phyloP scores from a whole-genome alignment of 2,888 invertebrate genomes.

The Athalia rosae region DNA sequence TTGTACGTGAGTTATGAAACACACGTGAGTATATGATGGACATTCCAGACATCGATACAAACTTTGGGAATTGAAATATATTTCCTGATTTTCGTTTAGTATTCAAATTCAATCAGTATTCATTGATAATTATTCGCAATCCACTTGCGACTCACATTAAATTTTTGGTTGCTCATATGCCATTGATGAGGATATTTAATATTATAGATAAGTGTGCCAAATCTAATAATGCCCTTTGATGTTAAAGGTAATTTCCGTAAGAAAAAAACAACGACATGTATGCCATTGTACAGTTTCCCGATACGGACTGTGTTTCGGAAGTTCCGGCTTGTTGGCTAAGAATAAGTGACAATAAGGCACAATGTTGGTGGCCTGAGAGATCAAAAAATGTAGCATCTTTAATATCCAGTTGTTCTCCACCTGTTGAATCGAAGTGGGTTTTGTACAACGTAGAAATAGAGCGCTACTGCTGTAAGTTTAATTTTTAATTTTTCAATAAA shows the following conservation, averaged over 20 bases:
- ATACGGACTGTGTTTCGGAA: background rate
- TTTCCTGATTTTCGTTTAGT: slow-evolving; percentile 3
- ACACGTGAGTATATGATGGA: slow-evolving; percentile 8
- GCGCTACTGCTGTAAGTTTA: too few species aligned
- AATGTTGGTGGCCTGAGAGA: background rate
- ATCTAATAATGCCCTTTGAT: background rate
- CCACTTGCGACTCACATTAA: slow-evolving; percentile 4
- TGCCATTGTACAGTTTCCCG: background rate
- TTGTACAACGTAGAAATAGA: too few species aligned
- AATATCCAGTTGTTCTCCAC: too few species aligned
- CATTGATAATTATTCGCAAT: slow-evolving; percentile 4
- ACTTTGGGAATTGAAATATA: background rate
- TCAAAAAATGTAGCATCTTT: background rate
- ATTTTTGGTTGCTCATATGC: slow-evolving; percentile 1
- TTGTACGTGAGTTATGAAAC: slow-evolving; percentile 6
- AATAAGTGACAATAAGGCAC: background rate
- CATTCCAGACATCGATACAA: background rate
- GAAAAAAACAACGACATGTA: too few species aligned
- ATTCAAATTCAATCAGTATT: background rate
- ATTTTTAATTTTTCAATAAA: too few species aligned
- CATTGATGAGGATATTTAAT: too few species aligned
- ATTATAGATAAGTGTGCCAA: too few species aligned
- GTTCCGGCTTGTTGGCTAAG: background rate
- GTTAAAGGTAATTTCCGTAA: background rate
- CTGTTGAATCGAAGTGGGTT: too few species aligned